Evolutionary conservation across 1,140 invertebrate species (phyloP), one percentile per base, ranked within the genome.

Genomic region (Neodiprion virginianus): DNA sequence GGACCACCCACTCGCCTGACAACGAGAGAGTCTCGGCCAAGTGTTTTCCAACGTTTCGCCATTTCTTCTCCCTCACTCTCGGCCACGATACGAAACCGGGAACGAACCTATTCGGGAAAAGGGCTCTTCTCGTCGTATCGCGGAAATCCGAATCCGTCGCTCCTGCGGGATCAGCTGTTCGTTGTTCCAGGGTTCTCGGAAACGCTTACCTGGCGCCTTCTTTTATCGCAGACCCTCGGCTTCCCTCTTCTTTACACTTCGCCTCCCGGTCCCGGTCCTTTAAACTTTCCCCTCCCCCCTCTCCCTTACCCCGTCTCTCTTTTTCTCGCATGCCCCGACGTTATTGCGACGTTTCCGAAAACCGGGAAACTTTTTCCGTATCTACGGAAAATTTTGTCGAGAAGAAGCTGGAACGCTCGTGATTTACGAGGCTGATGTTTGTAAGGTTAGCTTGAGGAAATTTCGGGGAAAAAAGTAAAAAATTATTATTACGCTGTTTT

Each of bases 181-280:
- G 53, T 17, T 61, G 28, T 40, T 40, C 28, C 28, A 40, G 5
- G 3, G n/a, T 61, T 61, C 53, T 61, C 53, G 53, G 53, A 61
- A 61, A 61, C n/a, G 53, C 53, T 61, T 61, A 61, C 53, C 53
- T 61, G 53, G 53, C 53, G 11, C 53, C 53, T 61, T 61, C n/a
- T 40, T 40, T 40, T 5, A 40, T 5, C 28, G 28, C 1, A 40
- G 53, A 8, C 11, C 11, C 53, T 61, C n/a, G 53, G 11, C 53
- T 8, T 61, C n/a, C 53, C 53, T 14, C 11, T 17, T 17, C 53
- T 61, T 8, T 17, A 61, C 5, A 61, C 11, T 0, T 17, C 11
- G 53, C 53, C 53, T 14, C 53, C 11, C 53, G 11, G n/a, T 61
- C 53, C 7, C 11, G 53, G 53, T 61, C 53, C 53, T 61, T 61